Evolutionary conservation across 2,888 invertebrate species (phyloP).

Genomic region (Limnephilus lunatus): DNA sequence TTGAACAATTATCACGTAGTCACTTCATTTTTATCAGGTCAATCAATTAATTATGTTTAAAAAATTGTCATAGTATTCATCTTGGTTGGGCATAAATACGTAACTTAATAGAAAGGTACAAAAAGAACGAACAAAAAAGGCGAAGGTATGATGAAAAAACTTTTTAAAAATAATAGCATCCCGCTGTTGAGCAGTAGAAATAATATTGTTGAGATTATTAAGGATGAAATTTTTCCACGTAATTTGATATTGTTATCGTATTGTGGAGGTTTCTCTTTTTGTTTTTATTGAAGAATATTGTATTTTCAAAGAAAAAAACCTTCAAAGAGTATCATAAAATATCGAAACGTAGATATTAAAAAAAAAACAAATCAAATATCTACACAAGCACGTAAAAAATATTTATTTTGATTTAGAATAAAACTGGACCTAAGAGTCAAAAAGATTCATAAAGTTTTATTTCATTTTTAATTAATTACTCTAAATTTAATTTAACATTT

Average conservation of each 20-base stretch:
- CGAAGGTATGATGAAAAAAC: not conserved
- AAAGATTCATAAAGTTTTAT: too few species aligned
- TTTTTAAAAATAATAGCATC: not conserved
- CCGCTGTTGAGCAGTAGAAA: not conserved
- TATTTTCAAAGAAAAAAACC: not conserved
- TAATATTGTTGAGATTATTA: not conserved
- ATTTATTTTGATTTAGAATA: too few species aligned
- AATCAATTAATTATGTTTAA: not conserved
- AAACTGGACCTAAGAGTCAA: too few species aligned
- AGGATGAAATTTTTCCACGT: not conserved
- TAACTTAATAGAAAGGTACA: not conserved
- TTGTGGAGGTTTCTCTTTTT: not conserved
- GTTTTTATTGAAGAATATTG: not conserved
- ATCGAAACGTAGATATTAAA: too few species aligned
- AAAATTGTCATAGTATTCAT: not conserved
- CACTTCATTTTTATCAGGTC: not conserved
- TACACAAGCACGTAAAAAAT: too few species aligned
- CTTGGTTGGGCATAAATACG: not conserved
- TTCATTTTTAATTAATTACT: too few species aligned
- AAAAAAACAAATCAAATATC: too few species aligned
- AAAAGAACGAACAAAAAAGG: not conserved
- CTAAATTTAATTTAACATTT: too few species aligned
- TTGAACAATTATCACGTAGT: not conserved
- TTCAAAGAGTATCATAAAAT: too few species aligned
- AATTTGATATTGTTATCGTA: not conserved